Base-by-base conservation (phyloP, 2,113 vertebrate species). In the Corythornis madagascariensis region DNA sequence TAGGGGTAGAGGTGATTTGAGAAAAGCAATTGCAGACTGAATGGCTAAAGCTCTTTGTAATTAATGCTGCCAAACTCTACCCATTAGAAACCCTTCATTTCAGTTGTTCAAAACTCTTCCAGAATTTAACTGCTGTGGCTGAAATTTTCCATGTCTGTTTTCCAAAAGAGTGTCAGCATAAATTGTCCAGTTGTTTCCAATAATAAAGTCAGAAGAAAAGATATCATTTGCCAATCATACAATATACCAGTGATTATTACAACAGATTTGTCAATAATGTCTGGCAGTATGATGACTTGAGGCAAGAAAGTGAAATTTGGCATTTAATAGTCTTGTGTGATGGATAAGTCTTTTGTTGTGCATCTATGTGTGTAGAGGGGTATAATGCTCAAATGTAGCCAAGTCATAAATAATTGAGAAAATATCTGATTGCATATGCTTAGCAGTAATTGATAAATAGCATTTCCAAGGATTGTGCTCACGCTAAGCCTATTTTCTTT, bases 111-210 rank as follows among this genome's bases (percentile, higher is more conserved):
- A 73, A 92, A 76, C 88, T 94, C 86, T 90, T 94, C 70, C 86
- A 96, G 75, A 93, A 91, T 94, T 78, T 87, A 90, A 89, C 67
- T 94, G 78, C 63, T 73, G 42, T 47, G 83, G 22, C 31, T 94
- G 91, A 93, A 93, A 93, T 82, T 73, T 90, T 93, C 89, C 71
- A 73, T 66, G 47, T 72, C 67, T 86, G 64, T 79, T 80, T 95
- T 94, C 93, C 90, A 95, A 72, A 84, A 88, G 15, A 73, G 18
- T 35, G n/a, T 86, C 84, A 95, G 67, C 88, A 92, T 80, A 88
- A 92, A 95, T 95, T 80, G 88, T 77, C 88, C 94, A 88, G 92
- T 95, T 95, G 64, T 92, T 95, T 89, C 73, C 83, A 95, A 88
- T 89, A 94, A 94, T 80, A 94, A 88, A 88, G 52, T 88, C 75